Evolutionary conservation across 2,888 invertebrate species (phyloP).

Genomic region (Scaptodrosophila latifasciaeformis): DNA sequence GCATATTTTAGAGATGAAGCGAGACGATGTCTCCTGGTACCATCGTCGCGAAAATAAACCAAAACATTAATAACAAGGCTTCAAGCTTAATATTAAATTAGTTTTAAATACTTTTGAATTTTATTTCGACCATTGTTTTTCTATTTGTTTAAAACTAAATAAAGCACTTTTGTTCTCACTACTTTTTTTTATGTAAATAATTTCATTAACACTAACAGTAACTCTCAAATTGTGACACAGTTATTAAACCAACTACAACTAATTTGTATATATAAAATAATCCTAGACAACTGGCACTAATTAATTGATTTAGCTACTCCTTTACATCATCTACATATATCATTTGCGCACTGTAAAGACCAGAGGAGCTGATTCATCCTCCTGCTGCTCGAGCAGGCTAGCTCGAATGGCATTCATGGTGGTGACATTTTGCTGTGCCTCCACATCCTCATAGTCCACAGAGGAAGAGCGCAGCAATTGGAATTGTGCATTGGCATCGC

Average conservation of each 20-base stretch:
- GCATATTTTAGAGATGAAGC: too few relatives aligned
- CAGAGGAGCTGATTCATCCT: constrained; percentile 73
- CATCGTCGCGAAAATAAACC: too few relatives aligned
- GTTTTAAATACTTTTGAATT: not conserved
- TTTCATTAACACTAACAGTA: not conserved
- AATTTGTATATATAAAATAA: not conserved
- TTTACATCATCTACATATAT: constrained; percentile 29
- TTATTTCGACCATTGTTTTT: not conserved
- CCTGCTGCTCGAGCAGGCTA: constrained; percentile 65
- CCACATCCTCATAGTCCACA: constrained; percentile 74
- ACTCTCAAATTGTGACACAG: not conserved
- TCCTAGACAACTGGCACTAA: not conserved
- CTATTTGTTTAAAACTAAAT: not conserved
- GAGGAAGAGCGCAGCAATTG: constrained; percentile 74
- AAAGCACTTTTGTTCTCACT: not conserved
- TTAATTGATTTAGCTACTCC: not conserved
- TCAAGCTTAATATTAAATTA: too few relatives aligned
- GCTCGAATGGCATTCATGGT: constrained; percentile 43
- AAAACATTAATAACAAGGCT: too few relatives aligned
- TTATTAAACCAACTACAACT: not conserved
- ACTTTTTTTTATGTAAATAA: not conserved
- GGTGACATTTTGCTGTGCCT: constrained; percentile 64
- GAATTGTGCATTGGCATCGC: constrained; percentile 70
- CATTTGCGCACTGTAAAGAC: constrained; percentile 72
- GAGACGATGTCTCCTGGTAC: too few relatives aligned